Base-by-base conservation (phyloP, 1,140 invertebrate species). In the Octopus bimaculoides region DNA sequence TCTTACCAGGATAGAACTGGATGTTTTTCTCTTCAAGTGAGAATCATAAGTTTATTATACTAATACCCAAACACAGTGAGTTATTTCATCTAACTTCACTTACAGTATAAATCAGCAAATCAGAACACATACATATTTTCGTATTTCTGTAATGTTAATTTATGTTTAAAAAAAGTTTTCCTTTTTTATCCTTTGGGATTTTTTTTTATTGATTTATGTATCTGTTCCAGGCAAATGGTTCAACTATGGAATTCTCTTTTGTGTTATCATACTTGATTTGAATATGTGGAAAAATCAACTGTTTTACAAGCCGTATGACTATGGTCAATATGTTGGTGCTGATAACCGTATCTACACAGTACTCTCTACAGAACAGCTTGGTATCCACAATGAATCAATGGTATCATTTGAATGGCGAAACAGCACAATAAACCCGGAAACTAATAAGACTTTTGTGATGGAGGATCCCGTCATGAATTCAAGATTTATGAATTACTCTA, bases 281-380 rank as follows among this genome's bases (percentile, higher is more conserved):
- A 92, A 92, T 86, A 92, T 92, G 92, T 92, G 92, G 92, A 92
- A 92, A 84, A 92, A 92, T 85, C 92, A 92, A 86, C 91, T 92
- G 53, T 92, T 92, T 83, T 92, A 92, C 81, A 79, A 81, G 66
- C 92, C 92, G 1, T 86, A 83, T 78, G 90, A 91, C 79, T 92
- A 91, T 83, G 92, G 92, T 12, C 92, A 92, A 84, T 92, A 92
- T 82, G 87, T 86, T 9, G 89, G 88, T 81, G 80, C 87, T 20
- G 85, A 90, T 17, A 85, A 89, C 41, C 89, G 90, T 79, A 91
- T 92, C 52, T 88, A 89, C 82, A 92, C 91, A 17, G 90, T 92
- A 14, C 84, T 81, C 53, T 90, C 91, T 82, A 79, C 84, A 8
- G 87, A 86, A 54, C 84, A 91, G 14, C 80, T 92, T 9, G 81